phyloP scores from a whole-genome alignment of 53 echinoderm and acorn worm genomes.

The Paelopatides confundens region DNA sequence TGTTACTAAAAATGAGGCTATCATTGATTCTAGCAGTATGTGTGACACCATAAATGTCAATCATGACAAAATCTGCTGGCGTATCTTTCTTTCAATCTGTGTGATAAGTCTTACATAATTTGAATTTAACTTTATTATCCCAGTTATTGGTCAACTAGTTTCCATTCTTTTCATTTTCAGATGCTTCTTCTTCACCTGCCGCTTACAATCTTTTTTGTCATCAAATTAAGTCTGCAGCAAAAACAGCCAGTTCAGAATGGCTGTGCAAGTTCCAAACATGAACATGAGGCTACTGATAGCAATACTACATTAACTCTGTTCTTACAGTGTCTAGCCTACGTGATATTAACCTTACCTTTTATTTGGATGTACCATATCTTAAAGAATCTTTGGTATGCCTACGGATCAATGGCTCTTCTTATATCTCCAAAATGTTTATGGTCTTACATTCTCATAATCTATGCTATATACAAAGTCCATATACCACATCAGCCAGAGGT shows the following conservation, averaged over 20 bases:
- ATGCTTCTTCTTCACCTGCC: slow-evolving; percentile 78
- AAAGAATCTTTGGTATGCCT: slow-evolving; percentile 58
- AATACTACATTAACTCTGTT: too few species aligned
- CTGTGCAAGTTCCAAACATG: slow-evolving; percentile 51
- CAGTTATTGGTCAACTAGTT: neutral
- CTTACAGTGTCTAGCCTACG: slow-evolving; percentile 21
- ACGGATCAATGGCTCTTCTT: slow-evolving; percentile 70
- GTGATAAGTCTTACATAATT: too few species aligned
- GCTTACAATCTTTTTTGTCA: slow-evolving; percentile 78
- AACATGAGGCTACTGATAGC: neutral
- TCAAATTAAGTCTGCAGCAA: slow-evolving; percentile 59
- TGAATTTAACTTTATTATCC: neutral
- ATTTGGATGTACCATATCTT: slow-evolving; percentile 58
- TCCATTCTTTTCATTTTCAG: slow-evolving; percentile 39
- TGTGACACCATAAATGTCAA: too few species aligned
- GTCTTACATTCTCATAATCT: slow-evolving; percentile 56
- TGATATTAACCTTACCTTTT: slow-evolving; percentile 37
- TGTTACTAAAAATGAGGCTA: too few species aligned
- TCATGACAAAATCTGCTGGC: too few species aligned
- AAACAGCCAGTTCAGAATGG: slow-evolving; percentile 65
- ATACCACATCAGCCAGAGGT: slow-evolving; percentile 9
- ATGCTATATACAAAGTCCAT: slow-evolving; percentile 37
- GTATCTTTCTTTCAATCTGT: too few species aligned
- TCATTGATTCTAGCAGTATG: too few species aligned
- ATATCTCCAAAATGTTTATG: slow-evolving; percentile 78